phyloP scores from a whole-genome alignment of 2,113 vertebrate species.

The Columba janthina region DNA sequence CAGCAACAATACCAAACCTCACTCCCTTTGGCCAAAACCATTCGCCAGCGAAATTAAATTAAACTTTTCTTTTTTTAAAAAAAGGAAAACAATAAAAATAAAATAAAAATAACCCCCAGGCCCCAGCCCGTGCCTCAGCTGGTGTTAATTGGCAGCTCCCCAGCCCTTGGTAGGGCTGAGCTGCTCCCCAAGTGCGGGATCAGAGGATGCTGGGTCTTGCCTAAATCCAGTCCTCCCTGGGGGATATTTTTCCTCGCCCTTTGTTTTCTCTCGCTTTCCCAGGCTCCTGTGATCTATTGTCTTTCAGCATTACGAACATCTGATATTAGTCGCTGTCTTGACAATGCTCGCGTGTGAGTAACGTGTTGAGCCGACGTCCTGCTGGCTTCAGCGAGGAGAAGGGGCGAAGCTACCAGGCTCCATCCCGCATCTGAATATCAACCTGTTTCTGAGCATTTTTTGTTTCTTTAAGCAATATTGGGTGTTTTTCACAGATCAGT shows the following conservation, averaged over 20 bases:
- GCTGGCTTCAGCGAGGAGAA: neutral
- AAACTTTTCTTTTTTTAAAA: neutral
- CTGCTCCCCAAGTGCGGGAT: neutral
- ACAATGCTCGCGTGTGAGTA: neutral
- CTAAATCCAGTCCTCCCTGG: neutral
- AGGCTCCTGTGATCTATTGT: neutral
- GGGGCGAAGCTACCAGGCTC: neutral
- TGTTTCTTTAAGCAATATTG: neutral
- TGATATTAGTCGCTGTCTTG: neutral
- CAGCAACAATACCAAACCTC: neutral
- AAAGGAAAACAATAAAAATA: neutral
- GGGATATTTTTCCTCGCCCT: neutral
- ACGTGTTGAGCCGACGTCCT: neutral
- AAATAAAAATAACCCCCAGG: neutral
- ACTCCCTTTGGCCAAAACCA: neutral
- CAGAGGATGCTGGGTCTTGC: neutral
- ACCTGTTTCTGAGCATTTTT: neutral
- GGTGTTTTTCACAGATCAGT: accelerated
- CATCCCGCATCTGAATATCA: accelerated
- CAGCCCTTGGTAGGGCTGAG: neutral
- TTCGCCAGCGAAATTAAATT: neutral
- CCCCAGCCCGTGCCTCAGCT: neutral
- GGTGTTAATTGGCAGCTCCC: neutral
- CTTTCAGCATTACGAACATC: neutral
- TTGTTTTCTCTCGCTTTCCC: neutral